These are phyloP conservation scores for Rhyacichthys aspro DNA, from an alignment of 2,797 vertebrate species.

Conservation along the genomic window DNA sequence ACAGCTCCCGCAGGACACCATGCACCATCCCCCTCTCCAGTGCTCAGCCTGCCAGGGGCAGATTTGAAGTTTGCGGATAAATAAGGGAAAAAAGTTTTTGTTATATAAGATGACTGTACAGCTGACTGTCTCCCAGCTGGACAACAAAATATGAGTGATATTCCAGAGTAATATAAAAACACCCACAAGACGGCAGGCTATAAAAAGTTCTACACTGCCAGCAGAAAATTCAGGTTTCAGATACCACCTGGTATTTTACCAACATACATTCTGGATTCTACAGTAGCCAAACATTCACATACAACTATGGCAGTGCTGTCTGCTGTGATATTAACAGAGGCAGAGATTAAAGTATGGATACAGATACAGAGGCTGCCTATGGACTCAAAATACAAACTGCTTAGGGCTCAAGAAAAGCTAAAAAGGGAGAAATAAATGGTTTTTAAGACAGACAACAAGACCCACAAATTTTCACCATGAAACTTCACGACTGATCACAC, in stretches of 20 bases:
- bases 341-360: constrained; percentile 3
- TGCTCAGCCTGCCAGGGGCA: constrained; percentile 82
- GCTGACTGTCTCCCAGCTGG: constrained; percentile 18
- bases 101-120: constrained; percentile 1
- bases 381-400: constrained; percentile 26
- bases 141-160: constrained; percentile 17
- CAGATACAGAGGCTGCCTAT: constrained; percentile 1
- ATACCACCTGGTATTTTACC: constrained; percentile 1
- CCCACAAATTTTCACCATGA: constrained; percentile 23
- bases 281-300: constrained; percentile 29
- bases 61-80: constrained; percentile 3
- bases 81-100: neutral
- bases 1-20: constrained; percentile 91
- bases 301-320: constrained; percentile 18
- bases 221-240: constrained; percentile 18
- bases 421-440: constrained; percentile 38
- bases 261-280: constrained; percentile 20
- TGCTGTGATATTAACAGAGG: constrained; percentile 18
- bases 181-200: constrained; percentile 4
- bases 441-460: constrained; percentile 39
- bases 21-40: constrained; percentile 90
- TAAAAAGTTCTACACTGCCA: constrained; percentile 7
- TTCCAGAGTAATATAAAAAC: constrained; percentile 20
- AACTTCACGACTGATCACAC: constrained; percentile 33
- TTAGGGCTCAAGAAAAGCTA: constrained; percentile 14